Evolutionary conservation across 2,888 invertebrate genomes (phyloP).

Genomic region (Plusia festucae): DNA sequence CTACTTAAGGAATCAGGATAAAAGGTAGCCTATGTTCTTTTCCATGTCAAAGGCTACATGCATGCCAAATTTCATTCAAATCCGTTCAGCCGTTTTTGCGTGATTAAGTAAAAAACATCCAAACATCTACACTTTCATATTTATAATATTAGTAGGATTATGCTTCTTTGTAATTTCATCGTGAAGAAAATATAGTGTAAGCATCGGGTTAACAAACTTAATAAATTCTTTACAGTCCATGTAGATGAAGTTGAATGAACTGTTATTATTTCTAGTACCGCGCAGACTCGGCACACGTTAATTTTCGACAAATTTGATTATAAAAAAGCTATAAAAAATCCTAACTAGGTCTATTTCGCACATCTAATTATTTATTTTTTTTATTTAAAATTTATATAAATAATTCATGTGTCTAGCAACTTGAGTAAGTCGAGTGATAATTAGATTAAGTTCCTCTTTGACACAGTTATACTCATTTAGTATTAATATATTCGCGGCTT

Average conservation of each 20-base stretch:
- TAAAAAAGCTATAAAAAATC: constrained; percentile 47
- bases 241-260: constrained; percentile 58
- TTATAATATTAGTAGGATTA: too few species aligned
- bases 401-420: constrained; percentile 40
- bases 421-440: constrained; percentile 13
- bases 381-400: constrained; percentile 34
- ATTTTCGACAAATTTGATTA: constrained; percentile 41
- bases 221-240: constrained; percentile 36
- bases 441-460: constrained; percentile 27
- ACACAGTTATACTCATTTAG: constrained; percentile 37
- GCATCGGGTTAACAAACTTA: constrained; percentile 47
- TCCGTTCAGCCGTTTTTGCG: too few species aligned
- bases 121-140: too few species aligned
- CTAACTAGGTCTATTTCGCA: constrained; percentile 34
- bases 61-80: too few species aligned
- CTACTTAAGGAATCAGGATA: too few species aligned
- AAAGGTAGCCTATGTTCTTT: too few species aligned
- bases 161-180: constrained; percentile 20
- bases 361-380: constrained; percentile 33
- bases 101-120: too few species aligned
- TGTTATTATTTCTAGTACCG: constrained; percentile 49
- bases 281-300: constrained; percentile 37
- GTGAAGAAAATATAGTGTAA: constrained; percentile 16
- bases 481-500: constrained; percentile 37
- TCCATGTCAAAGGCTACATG: too few species aligned